Conservation (phyloP, 2,888 invertebrate genomes). For the Eurytoma californica region DNA sequence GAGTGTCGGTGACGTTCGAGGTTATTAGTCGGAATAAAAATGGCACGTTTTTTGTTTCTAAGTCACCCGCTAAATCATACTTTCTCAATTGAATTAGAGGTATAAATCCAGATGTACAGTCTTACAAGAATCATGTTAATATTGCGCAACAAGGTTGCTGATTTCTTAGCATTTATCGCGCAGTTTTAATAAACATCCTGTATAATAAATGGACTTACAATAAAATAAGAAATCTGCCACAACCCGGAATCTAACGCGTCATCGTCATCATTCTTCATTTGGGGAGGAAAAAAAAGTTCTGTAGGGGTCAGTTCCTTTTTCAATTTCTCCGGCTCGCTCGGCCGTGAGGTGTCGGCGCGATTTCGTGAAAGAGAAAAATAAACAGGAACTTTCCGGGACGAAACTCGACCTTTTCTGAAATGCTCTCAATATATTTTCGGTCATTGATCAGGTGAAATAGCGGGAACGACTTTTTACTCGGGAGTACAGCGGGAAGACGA, state of each 20-base stretch:
- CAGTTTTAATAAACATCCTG: too few species aligned
- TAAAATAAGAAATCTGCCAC: too few species aligned
- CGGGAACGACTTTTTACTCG: not conserved
- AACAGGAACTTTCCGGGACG: not conserved
- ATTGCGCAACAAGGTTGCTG: too few species aligned
- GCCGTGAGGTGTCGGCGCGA: not conserved
- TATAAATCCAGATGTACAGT: too few species aligned
- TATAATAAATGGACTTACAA: too few species aligned
- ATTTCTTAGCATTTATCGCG: too few species aligned
- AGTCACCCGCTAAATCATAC: too few species aligned
- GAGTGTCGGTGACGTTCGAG: too few species aligned
- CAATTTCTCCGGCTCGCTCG: not conserved
- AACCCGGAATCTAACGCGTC: not conserved
- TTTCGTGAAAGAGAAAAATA: not conserved
- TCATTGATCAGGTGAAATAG: slow-evolving; percentile 29
- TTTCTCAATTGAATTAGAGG: too few species aligned
- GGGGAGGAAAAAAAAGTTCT: not conserved
- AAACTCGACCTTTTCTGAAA: slow-evolving; percentile 24
- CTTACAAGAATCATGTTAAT: too few species aligned
- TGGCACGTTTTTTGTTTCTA: too few species aligned
- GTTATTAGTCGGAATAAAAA: too few species aligned
- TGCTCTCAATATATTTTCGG: slow-evolving; percentile 11
- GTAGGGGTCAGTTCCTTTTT: slow-evolving; percentile 16
- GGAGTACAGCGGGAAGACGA: slow-evolving; percentile 9
- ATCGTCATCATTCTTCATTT: slow-evolving; percentile 30